Percentiles rank a stretch among this genome's conserved stretches.
Evolutionary conservation across 2,113 vertebrate genomes (phyloP).

Genomic region (Vidua macroura): DNA sequence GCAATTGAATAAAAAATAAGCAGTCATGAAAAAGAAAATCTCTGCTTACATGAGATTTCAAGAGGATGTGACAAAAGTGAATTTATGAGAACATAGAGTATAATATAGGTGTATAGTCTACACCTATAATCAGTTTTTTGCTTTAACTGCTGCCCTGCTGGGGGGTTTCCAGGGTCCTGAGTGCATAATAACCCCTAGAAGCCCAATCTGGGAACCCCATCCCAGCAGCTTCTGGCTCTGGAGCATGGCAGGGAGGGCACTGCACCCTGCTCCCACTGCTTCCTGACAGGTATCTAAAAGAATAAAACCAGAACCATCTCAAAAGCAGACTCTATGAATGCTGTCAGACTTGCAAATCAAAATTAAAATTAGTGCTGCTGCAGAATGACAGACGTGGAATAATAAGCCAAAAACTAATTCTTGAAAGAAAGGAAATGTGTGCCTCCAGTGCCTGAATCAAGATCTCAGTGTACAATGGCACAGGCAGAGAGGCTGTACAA

Average conservation of each 20-base stretch:
- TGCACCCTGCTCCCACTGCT: neutral
- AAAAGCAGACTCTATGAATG: neutral
- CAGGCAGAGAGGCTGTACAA: neutral
- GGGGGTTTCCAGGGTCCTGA: neutral
- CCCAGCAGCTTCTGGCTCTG: neutral
- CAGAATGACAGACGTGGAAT: neutral
- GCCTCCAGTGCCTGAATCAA: neutral
- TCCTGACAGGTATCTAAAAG: neutral
- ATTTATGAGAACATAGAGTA: neutral
- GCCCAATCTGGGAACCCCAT: neutral
- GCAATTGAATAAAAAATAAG: neutral
- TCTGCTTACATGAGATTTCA: neutral
- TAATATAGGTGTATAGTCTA: neutral
- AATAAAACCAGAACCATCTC: neutral
- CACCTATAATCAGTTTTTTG: neutral
- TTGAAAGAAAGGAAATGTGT: neutral
- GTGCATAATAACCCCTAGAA: neutral
- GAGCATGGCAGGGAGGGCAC: neutral
- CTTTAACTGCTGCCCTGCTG: neutral
- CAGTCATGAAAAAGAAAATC: neutral
- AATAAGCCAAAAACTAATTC: neutral
- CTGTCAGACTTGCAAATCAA: neutral
- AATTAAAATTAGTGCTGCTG: neutral
- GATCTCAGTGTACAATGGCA: neutral
- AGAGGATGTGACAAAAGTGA: neutral